phyloP scores from a whole-genome alignment of 1,140 invertebrate species.

The Zaprionus inermis region DNA sequence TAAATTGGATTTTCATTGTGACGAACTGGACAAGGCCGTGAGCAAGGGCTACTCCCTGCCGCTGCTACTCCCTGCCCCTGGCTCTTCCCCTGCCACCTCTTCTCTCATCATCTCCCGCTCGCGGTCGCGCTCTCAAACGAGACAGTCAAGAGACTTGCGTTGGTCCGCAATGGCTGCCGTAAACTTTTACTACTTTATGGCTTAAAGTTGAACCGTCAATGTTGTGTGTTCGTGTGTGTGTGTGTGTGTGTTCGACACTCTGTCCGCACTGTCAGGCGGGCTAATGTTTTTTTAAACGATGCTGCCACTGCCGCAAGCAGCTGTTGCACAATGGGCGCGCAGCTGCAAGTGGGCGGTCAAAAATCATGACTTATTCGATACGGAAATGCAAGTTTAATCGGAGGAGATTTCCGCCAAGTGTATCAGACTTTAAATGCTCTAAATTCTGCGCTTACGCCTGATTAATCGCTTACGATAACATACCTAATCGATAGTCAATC shows the following conservation, averaged over 20 bases:
- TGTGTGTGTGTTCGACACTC: conserved; percentile 16
- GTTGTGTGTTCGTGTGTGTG: conserved; percentile 18
- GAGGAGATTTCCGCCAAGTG: too few species aligned
- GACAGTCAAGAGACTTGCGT: conserved; percentile 12
- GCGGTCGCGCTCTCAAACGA: conserved; percentile 36
- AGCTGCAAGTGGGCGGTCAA: conserved; percentile 33
- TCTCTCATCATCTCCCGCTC: conserved; percentile 45
- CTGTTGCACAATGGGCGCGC: conserved; percentile 32
- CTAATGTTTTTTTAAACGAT: conserved; percentile 79
- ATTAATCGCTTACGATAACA: too few species aligned
- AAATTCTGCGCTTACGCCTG: too few species aligned
- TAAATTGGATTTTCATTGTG: conserved; percentile 82
- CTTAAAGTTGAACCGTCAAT: conserved; percentile 37
- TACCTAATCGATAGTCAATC: too few species aligned
- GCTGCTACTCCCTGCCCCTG: not conserved
- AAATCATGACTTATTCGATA: conserved; percentile 5
- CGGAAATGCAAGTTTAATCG: not conserved
- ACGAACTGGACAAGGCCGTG: conserved; percentile 70
- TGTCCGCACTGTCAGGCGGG: conserved; percentile 34
- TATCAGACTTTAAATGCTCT: too few species aligned
- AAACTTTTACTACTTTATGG: conserved; percentile 58
- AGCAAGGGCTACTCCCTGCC: conserved; percentile 6
- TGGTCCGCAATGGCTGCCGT: conserved; percentile 19
- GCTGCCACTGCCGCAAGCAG: conserved; percentile 21
- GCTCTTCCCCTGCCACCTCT: conserved; percentile 1